Percentiles rank a stretch among this genome's conserved stretches.
Conservation (phyloP, 2,888 invertebrate species). For the Tipula vernalis region DNA sequence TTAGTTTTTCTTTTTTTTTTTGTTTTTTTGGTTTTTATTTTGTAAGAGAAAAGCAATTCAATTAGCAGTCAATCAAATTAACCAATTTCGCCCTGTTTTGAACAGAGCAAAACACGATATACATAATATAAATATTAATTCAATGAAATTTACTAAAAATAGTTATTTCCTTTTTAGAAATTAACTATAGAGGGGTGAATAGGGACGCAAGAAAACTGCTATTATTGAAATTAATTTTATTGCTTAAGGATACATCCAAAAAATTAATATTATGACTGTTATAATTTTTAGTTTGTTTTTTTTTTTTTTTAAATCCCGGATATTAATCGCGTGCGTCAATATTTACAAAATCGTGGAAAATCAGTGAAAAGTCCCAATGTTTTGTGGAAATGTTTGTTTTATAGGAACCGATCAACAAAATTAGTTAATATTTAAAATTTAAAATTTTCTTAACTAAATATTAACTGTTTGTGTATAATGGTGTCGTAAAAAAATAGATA, state of each 20-base stretch:
- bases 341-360: no score
- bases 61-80: slow-evolving; percentile 4
- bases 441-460: not conserved
- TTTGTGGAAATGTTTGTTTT: not conserved
- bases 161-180: not conserved
- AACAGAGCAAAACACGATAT: not conserved
- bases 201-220: not conserved
- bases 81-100: not conserved
- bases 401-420: not conserved
- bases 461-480: not conserved
- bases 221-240: not conserved
- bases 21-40: not conserved
- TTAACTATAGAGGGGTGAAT: not conserved
- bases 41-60: not conserved
- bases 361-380: no score
- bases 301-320: not conserved
- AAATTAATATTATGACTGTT: not conserved
- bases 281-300: not conserved
- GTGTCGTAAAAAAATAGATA: not conserved
- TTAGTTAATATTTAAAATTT: not conserved
- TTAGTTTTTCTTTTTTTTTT: no score
- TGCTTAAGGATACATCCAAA: not conserved
- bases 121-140: not conserved
- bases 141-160: not conserved
- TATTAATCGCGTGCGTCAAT: not conserved